These are phyloP conservation scores for Cisticola juncidis DNA, from an alignment of 2,113 vertebrate species.

Conservation along the genomic window DNA sequence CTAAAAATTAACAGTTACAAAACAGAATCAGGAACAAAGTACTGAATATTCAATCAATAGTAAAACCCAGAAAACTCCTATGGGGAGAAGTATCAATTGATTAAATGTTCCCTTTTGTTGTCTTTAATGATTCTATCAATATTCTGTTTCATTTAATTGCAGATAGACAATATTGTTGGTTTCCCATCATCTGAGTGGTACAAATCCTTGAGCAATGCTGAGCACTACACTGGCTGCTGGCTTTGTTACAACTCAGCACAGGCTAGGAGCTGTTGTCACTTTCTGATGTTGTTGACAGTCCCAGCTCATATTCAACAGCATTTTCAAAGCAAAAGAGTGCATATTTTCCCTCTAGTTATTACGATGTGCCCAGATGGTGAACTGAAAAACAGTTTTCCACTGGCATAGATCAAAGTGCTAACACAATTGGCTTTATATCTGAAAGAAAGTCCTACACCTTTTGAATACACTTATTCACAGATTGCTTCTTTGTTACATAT, in stretches of 20 bases:
- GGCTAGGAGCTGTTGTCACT: constrained; percentile 26
- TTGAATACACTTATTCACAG: not conserved
- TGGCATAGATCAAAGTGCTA: not conserved
- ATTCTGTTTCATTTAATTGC: not conserved
- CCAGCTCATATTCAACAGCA: not conserved
- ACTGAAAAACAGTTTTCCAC: not conserved
- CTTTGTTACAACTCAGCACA: not conserved
- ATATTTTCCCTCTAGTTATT: not conserved
- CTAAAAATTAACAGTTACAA: not conserved
- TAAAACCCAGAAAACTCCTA: not conserved
- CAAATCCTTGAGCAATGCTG: not conserved
- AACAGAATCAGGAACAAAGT: not conserved
- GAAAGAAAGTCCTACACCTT: not conserved
- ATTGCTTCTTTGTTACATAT: not conserved
- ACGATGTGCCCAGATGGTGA: not conserved
- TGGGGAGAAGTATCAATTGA: not conserved
- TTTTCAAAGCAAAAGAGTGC: not conserved
- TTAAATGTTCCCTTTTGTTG: not conserved
- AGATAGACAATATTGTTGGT: not conserved
- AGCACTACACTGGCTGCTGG: not conserved
- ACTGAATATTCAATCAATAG: not conserved
- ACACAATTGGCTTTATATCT: not conserved
- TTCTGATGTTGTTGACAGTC: not conserved
- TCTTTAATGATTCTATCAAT: not conserved
- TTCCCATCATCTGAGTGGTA: not conserved